Percentiles rank a stretch among this genome's conserved stretches.
Evolutionary conservation across 2,113 vertebrate species (phyloP).

Genomic region (Lophochroa leadbeateri): DNA sequence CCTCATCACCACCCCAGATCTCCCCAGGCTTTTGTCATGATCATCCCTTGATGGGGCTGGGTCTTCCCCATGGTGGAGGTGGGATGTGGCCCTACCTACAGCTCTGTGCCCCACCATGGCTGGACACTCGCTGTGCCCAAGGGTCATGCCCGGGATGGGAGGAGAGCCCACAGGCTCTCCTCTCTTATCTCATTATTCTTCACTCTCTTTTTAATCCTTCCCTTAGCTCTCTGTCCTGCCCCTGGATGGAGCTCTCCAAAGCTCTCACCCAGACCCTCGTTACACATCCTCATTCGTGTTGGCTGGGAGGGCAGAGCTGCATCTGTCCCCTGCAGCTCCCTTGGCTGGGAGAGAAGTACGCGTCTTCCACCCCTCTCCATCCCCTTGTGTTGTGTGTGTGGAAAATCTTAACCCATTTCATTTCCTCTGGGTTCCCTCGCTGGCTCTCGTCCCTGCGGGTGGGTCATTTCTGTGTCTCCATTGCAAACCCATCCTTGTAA

Average conservation of each 20-base stretch:
- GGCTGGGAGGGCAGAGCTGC: too few species aligned
- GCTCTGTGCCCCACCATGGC: neutral
- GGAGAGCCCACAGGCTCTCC: neutral
- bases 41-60: neutral
- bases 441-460: neutral
- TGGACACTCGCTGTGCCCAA: neutral
- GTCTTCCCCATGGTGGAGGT: neutral
- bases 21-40: neutral
- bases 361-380: neutral
- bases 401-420: neutral
- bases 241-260: too few species aligned
- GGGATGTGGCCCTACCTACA: neutral
- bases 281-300: too few species aligned
- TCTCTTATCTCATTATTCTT: neutral
- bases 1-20: neutral
- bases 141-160: fast-evolving
- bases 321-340: too few species aligned
- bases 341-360: too few species aligned
- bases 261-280: too few species aligned
- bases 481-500: neutral
- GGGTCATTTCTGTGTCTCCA: neutral
- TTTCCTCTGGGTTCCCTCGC: neutral
- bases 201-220: too few species aligned
- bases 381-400: neutral
- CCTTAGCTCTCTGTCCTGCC: too few species aligned